These are phyloP conservation scores for Polydrusus tereticollis DNA, from an alignment of 2,888 invertebrate species.

Conservation along the genomic window DNA sequence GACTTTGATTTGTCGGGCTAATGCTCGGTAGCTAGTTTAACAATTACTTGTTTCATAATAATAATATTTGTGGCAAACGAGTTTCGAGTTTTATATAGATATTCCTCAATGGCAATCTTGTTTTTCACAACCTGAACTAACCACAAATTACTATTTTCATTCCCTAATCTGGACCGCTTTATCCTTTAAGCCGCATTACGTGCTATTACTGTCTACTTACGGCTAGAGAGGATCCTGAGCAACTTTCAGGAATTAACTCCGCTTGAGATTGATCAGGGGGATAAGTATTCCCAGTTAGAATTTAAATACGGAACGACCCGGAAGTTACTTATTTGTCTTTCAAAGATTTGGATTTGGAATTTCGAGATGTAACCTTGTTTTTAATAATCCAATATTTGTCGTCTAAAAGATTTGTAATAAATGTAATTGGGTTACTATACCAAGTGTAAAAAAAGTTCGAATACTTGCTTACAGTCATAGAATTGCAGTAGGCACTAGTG, in stretches of 20 bases:
- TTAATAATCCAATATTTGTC: background rate
- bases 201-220: conserved; percentile 22
- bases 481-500: no score
- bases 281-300: conserved; percentile 9
- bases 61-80: no score
- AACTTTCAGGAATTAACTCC: conserved; percentile 11
- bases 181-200: conserved; percentile 19
- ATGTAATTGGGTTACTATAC: no score
- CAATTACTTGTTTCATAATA: no score
- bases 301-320: conserved; percentile 14
- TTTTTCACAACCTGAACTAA: no score
- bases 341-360: background rate
- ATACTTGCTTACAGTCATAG: no score
- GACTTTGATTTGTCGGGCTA: no score
- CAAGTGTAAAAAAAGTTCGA: no score
- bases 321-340: background rate
- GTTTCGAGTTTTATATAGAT: no score
- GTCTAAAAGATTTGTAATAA: no score
- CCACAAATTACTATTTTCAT: conserved; percentile 19
- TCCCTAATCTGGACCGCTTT: conserved; percentile 3
- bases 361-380: background rate
- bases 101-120: no score
- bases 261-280: conserved; percentile 6
- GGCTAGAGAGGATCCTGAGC: conserved; percentile 6
- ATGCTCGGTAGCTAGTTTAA: no score